Percentiles rank a stretch among this genome's conserved stretches.
Conservation (phyloP, 2,797 vertebrate genomes). For the Danio aesculapii region DNA sequence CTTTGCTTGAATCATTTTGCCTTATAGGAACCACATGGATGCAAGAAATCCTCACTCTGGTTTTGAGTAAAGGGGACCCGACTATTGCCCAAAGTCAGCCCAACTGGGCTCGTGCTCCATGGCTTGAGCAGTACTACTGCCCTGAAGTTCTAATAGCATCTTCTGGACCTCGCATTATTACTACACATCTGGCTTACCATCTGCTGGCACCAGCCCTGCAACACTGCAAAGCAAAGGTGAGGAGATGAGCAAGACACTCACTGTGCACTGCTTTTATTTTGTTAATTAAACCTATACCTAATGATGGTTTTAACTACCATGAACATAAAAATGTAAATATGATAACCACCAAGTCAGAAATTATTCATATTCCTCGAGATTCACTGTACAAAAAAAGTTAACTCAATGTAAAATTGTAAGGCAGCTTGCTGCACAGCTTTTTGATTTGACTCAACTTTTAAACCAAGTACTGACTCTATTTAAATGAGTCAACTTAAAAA, state of each 20-base stretch:
- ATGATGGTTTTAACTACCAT: no score
- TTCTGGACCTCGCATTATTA: slow-evolving; percentile 75
- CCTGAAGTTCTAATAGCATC: slow-evolving; percentile 59
- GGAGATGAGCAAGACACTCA: neutral
- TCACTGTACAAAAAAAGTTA: no score
- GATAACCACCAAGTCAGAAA: no score
- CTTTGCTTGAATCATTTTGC: neutral
- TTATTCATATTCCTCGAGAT: no score
- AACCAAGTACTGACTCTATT: no score
- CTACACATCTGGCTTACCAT: slow-evolving; percentile 82
- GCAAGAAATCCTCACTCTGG: slow-evolving; percentile 86
- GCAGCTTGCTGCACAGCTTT: no score
- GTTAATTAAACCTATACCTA: no score
- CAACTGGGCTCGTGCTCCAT: slow-evolving; percentile 86
- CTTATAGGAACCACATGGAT: slow-evolving; percentile 91
- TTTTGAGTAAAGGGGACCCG: slow-evolving; percentile 77
- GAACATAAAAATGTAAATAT: no score
- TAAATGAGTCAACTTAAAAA: no score
- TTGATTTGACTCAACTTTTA: no score
- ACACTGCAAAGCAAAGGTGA: slow-evolving; percentile 82
- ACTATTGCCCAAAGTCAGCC: slow-evolving; percentile 73
- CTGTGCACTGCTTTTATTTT: neutral
- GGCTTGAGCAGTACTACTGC: slow-evolving; percentile 86
- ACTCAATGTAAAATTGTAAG: no score
- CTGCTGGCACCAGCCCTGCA: slow-evolving; percentile 76